Conservation (phyloP, 2,888 invertebrate genomes). For the Clanis bilineata region DNA sequence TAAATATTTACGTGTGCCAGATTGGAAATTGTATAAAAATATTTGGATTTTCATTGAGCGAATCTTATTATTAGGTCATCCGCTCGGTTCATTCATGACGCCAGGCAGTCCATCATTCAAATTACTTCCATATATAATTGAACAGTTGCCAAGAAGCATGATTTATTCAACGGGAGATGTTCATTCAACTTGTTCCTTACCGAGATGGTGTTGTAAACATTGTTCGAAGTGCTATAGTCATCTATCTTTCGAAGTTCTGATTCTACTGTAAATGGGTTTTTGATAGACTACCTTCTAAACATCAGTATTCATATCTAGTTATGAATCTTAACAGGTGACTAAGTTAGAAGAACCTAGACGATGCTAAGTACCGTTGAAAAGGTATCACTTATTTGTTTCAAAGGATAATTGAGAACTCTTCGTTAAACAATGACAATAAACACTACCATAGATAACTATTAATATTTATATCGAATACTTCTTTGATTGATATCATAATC, state of each 20-base stretch:
- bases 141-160: slow-evolving; percentile 11
- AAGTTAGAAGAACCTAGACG: no score
- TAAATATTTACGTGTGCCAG: slow-evolving; percentile 1
- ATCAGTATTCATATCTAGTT: neutral
- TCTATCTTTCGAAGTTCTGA: neutral
- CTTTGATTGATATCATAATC: no score
- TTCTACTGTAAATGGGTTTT: neutral
- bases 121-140: slow-evolving; percentile 6
- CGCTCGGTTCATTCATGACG: neutral
- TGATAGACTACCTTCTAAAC: neutral
- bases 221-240: neutral
- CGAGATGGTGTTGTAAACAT: neutral
- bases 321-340: no score
- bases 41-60: slow-evolving; percentile 3
- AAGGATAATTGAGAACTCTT: no score
- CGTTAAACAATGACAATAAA: no score
- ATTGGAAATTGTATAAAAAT: neutral
- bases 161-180: slow-evolving; percentile 10
- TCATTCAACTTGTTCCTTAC: slow-evolving; percentile 2
- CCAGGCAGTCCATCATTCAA: slow-evolving; percentile 4
- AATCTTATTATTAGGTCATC: slow-evolving; percentile 2
- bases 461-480: no score
- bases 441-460: no score
- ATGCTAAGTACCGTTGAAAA: no score
- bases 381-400: no score